A percentile compares a stretch with the other conserved stretches of the same genome.
These are phyloP conservation scores for Drosophila mauritiana DNA, from an alignment of 1,140 invertebrate species.

Conservation along the genomic window DNA sequence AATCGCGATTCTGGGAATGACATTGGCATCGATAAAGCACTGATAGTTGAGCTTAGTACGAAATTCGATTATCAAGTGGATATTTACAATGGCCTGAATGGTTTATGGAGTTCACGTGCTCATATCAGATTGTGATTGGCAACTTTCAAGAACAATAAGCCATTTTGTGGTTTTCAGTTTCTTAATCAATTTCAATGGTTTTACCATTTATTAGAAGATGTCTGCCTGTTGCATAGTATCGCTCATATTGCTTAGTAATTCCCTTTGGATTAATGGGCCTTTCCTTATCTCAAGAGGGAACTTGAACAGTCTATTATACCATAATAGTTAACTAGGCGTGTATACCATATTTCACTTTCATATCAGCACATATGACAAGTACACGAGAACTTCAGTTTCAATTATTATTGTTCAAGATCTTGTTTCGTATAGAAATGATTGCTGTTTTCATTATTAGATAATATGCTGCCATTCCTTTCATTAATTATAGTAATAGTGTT, in stretches of 20 bases:
- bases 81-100: slow-evolving; percentile 21
- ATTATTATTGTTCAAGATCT: too few species aligned
- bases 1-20: slow-evolving; percentile 29
- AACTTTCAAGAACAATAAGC: slow-evolving; percentile 8
- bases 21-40: slow-evolving; percentile 10
- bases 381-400: neutral
- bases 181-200: neutral
- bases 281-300: slow-evolving; percentile 10
- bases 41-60: slow-evolving; percentile 27
- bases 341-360: neutral
- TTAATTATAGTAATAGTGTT: neutral
- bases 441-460: slow-evolving; percentile 5
- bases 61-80: slow-evolving; percentile 24
- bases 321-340: slow-evolving; percentile 5
- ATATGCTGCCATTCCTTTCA: neutral
- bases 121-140: neutral
- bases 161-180: neutral
- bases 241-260: slow-evolving; percentile 12
- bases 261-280: neutral
- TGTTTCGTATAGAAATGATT: neutral
- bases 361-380: neutral
- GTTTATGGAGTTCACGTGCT: slow-evolving; percentile 39
- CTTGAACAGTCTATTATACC: neutral
- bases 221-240: neutral
- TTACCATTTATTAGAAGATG: slow-evolving; percentile 1